A percentile compares a stretch with the other conserved stretches of the same genome.
phyloP scores from a whole-genome alignment of 1,140 invertebrate species.

The Fopius arisanus region DNA sequence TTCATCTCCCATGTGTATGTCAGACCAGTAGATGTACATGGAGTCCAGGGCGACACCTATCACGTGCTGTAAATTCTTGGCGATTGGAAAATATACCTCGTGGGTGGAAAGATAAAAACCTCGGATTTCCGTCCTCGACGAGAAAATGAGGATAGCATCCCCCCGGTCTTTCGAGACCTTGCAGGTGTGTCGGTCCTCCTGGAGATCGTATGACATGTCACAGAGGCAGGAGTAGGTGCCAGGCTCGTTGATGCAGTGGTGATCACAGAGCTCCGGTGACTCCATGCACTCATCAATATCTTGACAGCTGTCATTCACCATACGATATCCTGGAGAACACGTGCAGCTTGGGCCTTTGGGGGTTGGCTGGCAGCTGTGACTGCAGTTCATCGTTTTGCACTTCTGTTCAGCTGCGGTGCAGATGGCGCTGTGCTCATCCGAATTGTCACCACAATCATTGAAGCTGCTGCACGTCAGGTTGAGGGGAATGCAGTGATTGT shows the following conservation, averaged over 20 bases:
- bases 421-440: constrained; percentile 70
- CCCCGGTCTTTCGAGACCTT: constrained; percentile 67
- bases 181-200: constrained; percentile 75
- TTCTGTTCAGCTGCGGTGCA: constrained; percentile 56
- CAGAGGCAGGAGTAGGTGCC: constrained; percentile 85
- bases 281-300: constrained; percentile 85
- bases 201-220: constrained; percentile 75
- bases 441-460: constrained; percentile 79
- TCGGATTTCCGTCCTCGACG: constrained; percentile 64
- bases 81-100: constrained; percentile 60
- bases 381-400: constrained; percentile 34
- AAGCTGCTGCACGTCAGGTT: constrained; percentile 75
- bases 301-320: constrained; percentile 51
- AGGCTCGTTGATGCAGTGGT: constrained; percentile 79
- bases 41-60: constrained; percentile 76
- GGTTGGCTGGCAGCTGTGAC: constrained; percentile 53
- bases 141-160: constrained; percentile 73
- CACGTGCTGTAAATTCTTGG: constrained; percentile 66
- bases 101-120: constrained; percentile 62
- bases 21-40: constrained; percentile 77
- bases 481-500: constrained; percentile 71
- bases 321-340: constrained; percentile 75
- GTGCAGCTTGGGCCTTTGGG: constrained; percentile 76
- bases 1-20: constrained; percentile 71
- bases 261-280: constrained; percentile 79